Base-by-base conservation (phyloP, 92 coral and sea anemone genomes). In the Zoanthus solanderi region DNA sequence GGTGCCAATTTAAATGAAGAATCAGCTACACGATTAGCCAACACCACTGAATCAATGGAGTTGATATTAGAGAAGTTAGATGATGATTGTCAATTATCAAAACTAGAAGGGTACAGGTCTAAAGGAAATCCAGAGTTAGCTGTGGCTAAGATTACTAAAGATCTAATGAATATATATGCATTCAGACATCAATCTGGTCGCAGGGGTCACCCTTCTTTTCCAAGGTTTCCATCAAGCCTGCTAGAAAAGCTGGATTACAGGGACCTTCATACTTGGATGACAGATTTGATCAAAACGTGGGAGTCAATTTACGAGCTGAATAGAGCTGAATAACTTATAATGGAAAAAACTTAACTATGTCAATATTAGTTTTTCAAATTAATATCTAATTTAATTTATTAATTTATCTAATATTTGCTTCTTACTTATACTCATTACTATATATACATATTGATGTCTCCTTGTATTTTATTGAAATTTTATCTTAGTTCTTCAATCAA, bases 201-300 rank as follows among this genome's bases (percentile, higher is more conserved):
- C 75, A 17, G 84, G 12, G 74, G 93, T 23, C 74, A 90, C 50
- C 75, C 76, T 9, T 61, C 93, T 6, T 92, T 90, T 29, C 89
- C 85, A 32, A 28, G 72, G 34, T 90, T 92, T 78, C 54, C 85
- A 37, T 18, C 84, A 18, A 73, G 72, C 48, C 73, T 93, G 32
- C 77, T 94, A 0, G 17, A 85, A 7, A 67, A 65, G 17, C 89
- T 93, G 10, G 94, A 91, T 85, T 91, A 91, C 83, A 87, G 96
- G 71, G 94, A 94, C 45, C 84, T 92, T 14, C 94, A 89, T 75
- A 72, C 65, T 2, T 94, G 94, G 96, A 54, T 91, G 72, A 86
- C 5, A 37, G 93, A 78, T 12, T 84, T 74, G 44, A 30, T 93
- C 0, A 79, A 91, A 53, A 14, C 77, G 30, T 93, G 94, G 94